A percentile compares a stretch with the other conserved stretches of the same genome.
Conservation (phyloP, 2,888 invertebrate genomes). For the Drosophila conformis region DNA sequence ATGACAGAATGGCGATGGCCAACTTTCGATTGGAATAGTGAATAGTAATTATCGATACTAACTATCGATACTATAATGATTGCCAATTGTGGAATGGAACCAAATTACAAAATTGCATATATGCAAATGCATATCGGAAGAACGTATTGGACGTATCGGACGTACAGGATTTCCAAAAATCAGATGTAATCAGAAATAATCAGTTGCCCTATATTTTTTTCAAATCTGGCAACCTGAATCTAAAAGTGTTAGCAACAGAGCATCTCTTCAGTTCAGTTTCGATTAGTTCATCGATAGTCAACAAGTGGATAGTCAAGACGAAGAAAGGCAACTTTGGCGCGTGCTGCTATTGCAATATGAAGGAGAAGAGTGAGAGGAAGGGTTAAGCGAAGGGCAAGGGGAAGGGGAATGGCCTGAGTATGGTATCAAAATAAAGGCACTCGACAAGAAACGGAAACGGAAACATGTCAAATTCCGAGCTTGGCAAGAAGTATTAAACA, state of each 20-base stretch:
- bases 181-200: background rate
- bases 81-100: background rate
- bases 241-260: no score
- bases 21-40: background rate
- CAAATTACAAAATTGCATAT: no score
- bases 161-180: background rate
- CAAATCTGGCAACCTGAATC: background rate
- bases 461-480: slow-evolving; percentile 16
- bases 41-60: background rate
- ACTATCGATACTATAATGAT: background rate
- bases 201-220: background rate
- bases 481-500: background rate
- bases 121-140: background rate
- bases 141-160: background rate
- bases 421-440: slow-evolving; percentile 29
- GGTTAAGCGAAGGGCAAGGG: no score
- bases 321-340: background rate
- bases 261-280: background rate
- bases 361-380: background rate
- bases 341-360: background rate
- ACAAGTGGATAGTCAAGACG: background rate
- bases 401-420: slow-evolving; percentile 18
- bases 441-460: background rate
- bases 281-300: background rate
- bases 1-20: background rate